Evolutionary conservation across 2,113 vertebrate genomes (phyloP).

Genomic region (Tetraodon nigroviridis): DNA sequence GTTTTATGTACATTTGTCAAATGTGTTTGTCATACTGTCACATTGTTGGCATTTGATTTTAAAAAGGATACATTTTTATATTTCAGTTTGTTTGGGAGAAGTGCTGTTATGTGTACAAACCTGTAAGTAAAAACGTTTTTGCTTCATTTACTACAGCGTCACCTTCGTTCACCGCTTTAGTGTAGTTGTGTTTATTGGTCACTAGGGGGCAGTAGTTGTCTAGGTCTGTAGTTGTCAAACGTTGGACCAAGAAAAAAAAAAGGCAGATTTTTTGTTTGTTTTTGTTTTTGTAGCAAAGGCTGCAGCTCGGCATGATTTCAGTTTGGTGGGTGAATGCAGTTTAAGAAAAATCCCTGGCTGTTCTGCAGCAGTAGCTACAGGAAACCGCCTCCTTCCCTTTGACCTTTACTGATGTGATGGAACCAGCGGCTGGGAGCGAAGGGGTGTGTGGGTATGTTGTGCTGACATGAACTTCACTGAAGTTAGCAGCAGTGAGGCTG

Average conservation of each 20-base stretch:
- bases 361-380: constrained; percentile 15
- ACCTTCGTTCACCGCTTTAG: neutral
- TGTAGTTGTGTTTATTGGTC: neutral
- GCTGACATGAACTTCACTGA: constrained; percentile 26
- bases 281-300: too few relatives aligned
- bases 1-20: constrained; percentile 30
- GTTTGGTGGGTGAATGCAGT: too few relatives aligned
- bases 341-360: neutral
- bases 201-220: too few relatives aligned
- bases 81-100: neutral
- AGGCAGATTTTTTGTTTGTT: too few relatives aligned
- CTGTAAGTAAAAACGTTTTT: constrained; percentile 51
- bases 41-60: neutral
- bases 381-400: constrained; percentile 4
- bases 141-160: neutral
- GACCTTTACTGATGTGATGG: constrained; percentile 25
- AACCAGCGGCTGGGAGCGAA: constrained; percentile 6
- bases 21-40: constrained; percentile 15
- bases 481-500: constrained; percentile 29
- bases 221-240: too few relatives aligned
- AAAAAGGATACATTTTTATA: neutral
- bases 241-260: too few relatives aligned
- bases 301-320: neutral
- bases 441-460: constrained; percentile 32
- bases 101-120: constrained; percentile 47